Evolutionary conservation across 2,113 vertebrate species (phyloP).

Genomic region (Eolophus roseicapilla): DNA sequence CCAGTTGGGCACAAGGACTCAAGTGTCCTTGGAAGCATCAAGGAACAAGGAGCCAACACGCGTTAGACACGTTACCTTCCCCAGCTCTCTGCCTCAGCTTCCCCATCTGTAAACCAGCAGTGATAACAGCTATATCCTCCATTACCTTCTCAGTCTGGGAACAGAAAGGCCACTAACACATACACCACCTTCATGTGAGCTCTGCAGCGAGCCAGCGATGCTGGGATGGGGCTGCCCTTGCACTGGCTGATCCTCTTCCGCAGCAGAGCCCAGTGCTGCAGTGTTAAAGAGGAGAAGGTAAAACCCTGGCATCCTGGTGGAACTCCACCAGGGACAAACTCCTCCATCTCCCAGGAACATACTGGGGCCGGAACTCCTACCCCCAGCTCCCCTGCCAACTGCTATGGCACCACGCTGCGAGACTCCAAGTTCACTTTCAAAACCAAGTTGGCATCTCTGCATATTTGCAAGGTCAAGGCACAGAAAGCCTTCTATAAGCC

Average conservation of each 20-base stretch:
- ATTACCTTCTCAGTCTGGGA: rapidly evolving
- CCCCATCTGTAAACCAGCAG: rapidly evolving
- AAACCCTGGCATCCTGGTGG: neutral
- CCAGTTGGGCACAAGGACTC: rapidly evolving
- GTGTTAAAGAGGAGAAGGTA: neutral
- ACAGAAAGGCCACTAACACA: neutral
- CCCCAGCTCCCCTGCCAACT: slow-evolving; percentile 3
- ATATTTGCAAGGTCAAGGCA: slow-evolving; percentile 63
- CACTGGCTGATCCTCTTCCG: rapidly evolving
- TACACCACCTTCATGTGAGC: rapidly evolving
- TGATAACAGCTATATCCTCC: rapidly evolving
- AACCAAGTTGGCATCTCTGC: slow-evolving; percentile 32
- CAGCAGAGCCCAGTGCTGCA: neutral
- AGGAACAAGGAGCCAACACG: neutral
- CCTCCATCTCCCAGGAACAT: neutral
- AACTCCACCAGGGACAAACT: neutral
- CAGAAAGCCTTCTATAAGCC: slow-evolving; percentile 40
- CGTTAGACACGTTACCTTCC: rapidly evolving
- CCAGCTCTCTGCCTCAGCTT: neutral
- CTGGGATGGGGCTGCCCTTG: neutral
- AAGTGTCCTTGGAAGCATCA: rapidly evolving
- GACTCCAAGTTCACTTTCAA: slow-evolving; percentile 36
- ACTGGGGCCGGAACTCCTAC: neutral
- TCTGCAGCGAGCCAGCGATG: neutral
- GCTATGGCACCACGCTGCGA: slow-evolving; percentile 34